A percentile compares a stretch with the other conserved stretches of the same genome.
Conservation (phyloP, 64 coral and sea anemone genomes). For the Hydrozoanthus tunicans region DNA sequence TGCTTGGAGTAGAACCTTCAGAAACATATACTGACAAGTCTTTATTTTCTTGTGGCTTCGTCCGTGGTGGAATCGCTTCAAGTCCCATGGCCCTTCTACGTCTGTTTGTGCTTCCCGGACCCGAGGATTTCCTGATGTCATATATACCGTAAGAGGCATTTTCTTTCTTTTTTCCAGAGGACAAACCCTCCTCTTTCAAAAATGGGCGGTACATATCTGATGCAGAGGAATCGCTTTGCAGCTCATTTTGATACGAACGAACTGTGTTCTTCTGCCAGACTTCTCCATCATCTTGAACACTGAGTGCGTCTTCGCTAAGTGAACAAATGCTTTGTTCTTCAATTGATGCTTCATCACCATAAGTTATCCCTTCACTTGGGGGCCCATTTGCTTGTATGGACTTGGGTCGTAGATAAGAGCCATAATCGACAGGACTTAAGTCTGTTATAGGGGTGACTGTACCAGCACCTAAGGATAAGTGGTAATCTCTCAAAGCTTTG, state of each 20-base stretch:
- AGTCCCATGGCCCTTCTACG: slow-evolving; percentile 83
- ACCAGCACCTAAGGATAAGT: slow-evolving; percentile 46
- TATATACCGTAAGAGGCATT: slow-evolving; percentile 81
- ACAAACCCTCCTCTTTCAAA: slow-evolving; percentile 16
- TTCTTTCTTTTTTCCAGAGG: slow-evolving; percentile 25
- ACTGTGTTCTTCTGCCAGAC: neutral
- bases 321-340: slow-evolving; percentile 71
- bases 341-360: slow-evolving; percentile 13
- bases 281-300: slow-evolving; percentile 9
- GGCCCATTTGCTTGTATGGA: slow-evolving; percentile 1
- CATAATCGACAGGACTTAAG: slow-evolving; percentile 32
- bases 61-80: slow-evolving; percentile 57
- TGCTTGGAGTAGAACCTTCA: slow-evolving; percentile 69
- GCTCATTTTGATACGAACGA: slow-evolving; percentile 16
- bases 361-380: slow-evolving; percentile 13
- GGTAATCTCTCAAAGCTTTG: slow-evolving; percentile 44
- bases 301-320: neutral
- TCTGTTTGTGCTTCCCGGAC: slow-evolving; percentile 97
- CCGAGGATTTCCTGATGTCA: slow-evolving; percentile 90
- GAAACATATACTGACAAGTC: slow-evolving; percentile 84
- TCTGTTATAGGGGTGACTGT: slow-evolving; percentile 50
- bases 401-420: slow-evolving; percentile 11
- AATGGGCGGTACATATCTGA: slow-evolving; percentile 72
- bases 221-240: slow-evolving; percentile 54
- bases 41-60: slow-evolving; percentile 24